A percentile compares a stretch with the other conserved stretches of the same genome.
Evolutionary conservation across 2,888 invertebrate species (phyloP).

Genomic region (Andrena trimmerana): DNA sequence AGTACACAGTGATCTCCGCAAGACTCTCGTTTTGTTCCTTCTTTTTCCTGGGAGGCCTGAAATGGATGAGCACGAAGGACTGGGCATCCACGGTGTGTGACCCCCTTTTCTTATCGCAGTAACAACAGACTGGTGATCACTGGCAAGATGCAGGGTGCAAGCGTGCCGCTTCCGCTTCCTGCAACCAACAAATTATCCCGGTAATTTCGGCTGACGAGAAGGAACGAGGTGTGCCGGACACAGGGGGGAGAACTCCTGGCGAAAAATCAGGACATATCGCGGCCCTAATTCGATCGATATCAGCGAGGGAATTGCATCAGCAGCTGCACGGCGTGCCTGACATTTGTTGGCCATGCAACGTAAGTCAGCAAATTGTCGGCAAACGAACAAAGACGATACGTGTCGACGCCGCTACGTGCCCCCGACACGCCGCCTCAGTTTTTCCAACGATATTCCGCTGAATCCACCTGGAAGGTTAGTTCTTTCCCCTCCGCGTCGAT

Average conservation of each 20-base stretch:
- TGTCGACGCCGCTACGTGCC: conserved; percentile 13
- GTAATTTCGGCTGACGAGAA: not conserved
- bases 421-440: conserved; percentile 23
- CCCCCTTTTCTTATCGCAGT: conserved; percentile 72
- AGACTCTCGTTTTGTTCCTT: conserved; percentile 5
- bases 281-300: conserved; percentile 27
- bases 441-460: conserved; percentile 36
- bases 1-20: conserved; percentile 68
- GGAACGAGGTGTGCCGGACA: not conserved
- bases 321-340: conserved; percentile 15
- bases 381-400: conserved; percentile 33
- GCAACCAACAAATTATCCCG: conserved; percentile 9
- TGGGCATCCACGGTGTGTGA: conserved; percentile 24
- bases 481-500: conserved; percentile 23
- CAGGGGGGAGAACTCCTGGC: not conserved
- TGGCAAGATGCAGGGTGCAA: conserved; percentile 69
- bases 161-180: conserved; percentile 66
- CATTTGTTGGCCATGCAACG: conserved; percentile 23
- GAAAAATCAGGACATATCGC: conserved; percentile 23
- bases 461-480: not conserved
- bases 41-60: not conserved
- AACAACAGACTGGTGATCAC: conserved; percentile 69
- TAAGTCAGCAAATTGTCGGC: conserved; percentile 39
- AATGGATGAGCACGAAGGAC: conserved; percentile 62
- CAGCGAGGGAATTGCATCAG: conserved; percentile 11